A percentile compares a stretch with the other conserved stretches of the same genome.
phyloP scores from a whole-genome alignment of 2,888 invertebrate genomes.

The Caenorhabditis uteleia region DNA sequence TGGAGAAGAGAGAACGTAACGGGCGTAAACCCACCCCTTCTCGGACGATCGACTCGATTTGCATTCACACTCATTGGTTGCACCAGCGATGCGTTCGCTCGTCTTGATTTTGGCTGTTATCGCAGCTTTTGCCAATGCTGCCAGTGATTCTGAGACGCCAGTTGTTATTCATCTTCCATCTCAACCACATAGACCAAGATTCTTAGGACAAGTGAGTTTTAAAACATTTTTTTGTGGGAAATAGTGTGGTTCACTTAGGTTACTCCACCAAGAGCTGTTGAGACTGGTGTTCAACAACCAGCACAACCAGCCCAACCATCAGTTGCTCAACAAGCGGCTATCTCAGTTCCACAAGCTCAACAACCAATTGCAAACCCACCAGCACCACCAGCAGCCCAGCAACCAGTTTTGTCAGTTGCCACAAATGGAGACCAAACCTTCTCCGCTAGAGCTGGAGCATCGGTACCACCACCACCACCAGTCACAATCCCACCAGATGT shows the following conservation, averaged over 20 bases:
- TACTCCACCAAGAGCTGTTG: constrained; percentile 58
- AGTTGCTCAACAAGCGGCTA: constrained; percentile 31
- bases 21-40: constrained; percentile 36
- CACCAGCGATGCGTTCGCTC: constrained; percentile 35
- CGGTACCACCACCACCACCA: constrained; percentile 59
- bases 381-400: constrained; percentile 44
- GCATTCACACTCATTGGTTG: constrained; percentile 38
- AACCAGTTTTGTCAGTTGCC: constrained; percentile 47
- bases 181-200: constrained; percentile 36
- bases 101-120: constrained; percentile 31
- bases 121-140: constrained; percentile 34
- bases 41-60: constrained; percentile 36
- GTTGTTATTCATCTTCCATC: constrained; percentile 51
- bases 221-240: neutral
- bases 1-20: constrained; percentile 26
- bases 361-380: constrained; percentile 41
- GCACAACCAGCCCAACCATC: constrained; percentile 32
- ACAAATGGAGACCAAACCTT: constrained; percentile 51
- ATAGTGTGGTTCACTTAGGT: too few relatives aligned
- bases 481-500: constrained; percentile 69
- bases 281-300: constrained; percentile 31
- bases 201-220: constrained; percentile 37
- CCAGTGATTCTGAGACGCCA: constrained; percentile 42
- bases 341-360: constrained; percentile 45
- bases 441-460: constrained; percentile 37